Conservation (phyloP, 2,888 invertebrate genomes). For the Melieria omissa region DNA sequence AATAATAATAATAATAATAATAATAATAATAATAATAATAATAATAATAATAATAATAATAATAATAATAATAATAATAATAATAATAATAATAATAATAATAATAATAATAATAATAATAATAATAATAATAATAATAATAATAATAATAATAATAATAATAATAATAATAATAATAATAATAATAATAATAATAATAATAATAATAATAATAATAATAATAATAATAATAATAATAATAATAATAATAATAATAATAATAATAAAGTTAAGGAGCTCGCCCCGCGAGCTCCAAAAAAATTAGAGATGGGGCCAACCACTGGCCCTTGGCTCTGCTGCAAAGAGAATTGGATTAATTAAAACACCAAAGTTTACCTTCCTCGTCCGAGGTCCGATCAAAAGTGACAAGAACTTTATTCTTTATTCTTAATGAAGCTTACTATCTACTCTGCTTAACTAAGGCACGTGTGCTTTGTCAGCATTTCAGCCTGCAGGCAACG, state of each 20-base stretch:
- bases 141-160: conserved; percentile 4
- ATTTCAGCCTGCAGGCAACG: no score
- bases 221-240: conserved; percentile 4
- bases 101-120: conserved; percentile 4
- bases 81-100: conserved; percentile 4
- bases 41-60: conserved; percentile 4
- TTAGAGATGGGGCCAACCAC: no score
- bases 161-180: conserved; percentile 4
- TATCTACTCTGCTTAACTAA: no score
- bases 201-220: conserved; percentile 4
- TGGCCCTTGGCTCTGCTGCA: no score
- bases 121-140: conserved; percentile 4
- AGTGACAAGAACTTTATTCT: no score
- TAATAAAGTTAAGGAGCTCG: no score
- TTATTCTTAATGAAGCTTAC: no score
- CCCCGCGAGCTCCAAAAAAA: no score
- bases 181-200: conserved; percentile 4
- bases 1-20: conserved; percentile 4
- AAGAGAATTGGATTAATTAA: no score
- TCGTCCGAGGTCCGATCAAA: no score
- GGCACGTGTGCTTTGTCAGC: no score
- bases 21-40: conserved; percentile 4
- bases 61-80: conserved; percentile 4
- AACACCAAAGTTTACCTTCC: no score
- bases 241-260: conserved; percentile 4